Base-by-base conservation (phyloP, 2,797 vertebrate species). In the Jordanella pulchra region DNA sequence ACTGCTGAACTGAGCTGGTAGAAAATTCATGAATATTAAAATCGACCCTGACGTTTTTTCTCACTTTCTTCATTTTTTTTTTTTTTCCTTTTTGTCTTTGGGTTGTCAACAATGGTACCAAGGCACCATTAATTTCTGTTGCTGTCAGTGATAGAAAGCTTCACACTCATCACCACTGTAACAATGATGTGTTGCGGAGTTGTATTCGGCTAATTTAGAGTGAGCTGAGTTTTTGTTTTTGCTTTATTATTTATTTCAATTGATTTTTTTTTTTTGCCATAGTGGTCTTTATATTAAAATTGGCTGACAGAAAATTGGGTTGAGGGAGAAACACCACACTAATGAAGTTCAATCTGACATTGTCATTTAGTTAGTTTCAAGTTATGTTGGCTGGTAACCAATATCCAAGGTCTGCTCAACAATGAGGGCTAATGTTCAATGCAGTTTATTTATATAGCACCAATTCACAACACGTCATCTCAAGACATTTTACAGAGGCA, bases 1-100 rank as follows among this genome's bases (percentile, higher is more conserved):
- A 97, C 95, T 95, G 95, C 97, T 97, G 97, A 99, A 98, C 96
- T 97, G 98, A 98, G 96, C 96, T 98, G 95, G 95, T 96, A 96
- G 92, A 96, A 96, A 97, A 97, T 95, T 96, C 96, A 99, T 99
- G 97, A 98, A 98, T 99, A 99, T 99, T 99, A 98, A 99, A 97
- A 98, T 97, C 96, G 95, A 96, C 96, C 95, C 95, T 95, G 96
- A 96, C 95, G 95, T 95, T 95, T 96, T 86, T 86, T 89, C 83
- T 86, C 66, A 42, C 72, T 86, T 86, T 88, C 80, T 84, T 65
- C 58, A 30, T 32, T 53, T 55, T 73, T 63, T 44, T 74, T n/a
- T 54, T 50, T 11, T 35, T 48, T 39, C 4, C 56, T 32, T 69
- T 55, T 54, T 45, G 44, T 73, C 50, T 79, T 84, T 78, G 83